Conservation (phyloP, 2,888 invertebrate genomes). For the Entomobrya multifasciata region DNA sequence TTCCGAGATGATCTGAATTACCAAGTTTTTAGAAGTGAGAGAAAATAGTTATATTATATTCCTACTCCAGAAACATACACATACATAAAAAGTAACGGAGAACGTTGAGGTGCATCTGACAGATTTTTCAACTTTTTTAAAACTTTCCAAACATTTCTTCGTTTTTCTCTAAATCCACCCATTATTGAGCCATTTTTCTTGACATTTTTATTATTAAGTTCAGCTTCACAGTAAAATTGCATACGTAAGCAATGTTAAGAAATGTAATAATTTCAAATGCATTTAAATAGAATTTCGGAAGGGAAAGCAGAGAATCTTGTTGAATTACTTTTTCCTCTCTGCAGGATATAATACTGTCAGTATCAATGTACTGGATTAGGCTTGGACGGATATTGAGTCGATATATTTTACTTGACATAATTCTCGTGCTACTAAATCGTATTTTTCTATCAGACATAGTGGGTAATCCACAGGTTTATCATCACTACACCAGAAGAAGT, state of each 20-base stretch:
- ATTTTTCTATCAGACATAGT: neutral
- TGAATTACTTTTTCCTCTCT: neutral
- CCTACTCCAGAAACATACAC: no score
- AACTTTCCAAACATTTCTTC: neutral
- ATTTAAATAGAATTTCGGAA: neutral
- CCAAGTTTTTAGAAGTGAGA: constrained; percentile 1
- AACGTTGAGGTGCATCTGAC: neutral
- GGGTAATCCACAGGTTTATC: neutral
- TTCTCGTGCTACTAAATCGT: neutral
- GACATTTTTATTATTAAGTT: no score
- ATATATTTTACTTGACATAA: neutral
- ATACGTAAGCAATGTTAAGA: no score
- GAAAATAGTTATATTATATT: no score
- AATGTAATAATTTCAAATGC: no score
- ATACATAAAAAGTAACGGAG: neutral
- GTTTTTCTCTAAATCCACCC: no score
- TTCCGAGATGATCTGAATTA: neutral
- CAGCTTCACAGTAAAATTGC: no score
- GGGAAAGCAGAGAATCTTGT: neutral
- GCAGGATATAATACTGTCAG: neutral
- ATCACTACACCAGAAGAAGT: neutral
- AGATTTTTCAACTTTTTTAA: neutral
- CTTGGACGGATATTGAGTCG: neutral
- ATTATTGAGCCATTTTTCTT: no score
- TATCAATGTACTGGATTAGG: neutral